Conservation (phyloP, 2,888 invertebrate genomes). For the Sarcophaga subvicina region DNA sequence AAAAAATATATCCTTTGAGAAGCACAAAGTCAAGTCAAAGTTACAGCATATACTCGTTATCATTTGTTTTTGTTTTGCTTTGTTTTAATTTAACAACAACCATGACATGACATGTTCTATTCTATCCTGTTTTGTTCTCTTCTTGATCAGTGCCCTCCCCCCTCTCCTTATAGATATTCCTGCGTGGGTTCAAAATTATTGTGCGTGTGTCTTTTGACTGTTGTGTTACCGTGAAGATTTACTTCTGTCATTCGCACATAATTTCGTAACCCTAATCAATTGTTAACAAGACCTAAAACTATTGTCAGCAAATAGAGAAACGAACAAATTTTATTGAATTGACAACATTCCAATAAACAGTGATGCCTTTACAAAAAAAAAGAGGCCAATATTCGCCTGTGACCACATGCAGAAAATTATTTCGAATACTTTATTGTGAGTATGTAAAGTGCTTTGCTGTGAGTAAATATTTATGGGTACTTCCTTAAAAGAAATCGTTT, state of each 20-base stretch:
- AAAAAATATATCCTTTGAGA: too few relatives aligned
- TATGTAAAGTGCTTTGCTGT: too few relatives aligned
- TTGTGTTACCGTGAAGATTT: constrained; percentile 28
- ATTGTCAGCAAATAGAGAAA: not conserved
- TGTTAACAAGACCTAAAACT: constrained; percentile 11
- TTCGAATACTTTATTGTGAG: too few relatives aligned
- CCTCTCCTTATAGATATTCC: not conserved
- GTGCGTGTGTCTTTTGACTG: not conserved
- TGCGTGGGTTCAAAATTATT: not conserved
- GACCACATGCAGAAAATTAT: too few relatives aligned
- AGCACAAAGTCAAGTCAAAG: not conserved
- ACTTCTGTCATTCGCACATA: constrained; percentile 54
- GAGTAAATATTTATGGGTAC: too few relatives aligned
- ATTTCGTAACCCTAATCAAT: constrained; percentile 55
- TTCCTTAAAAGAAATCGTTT: too few relatives aligned
- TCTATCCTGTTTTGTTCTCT: too few relatives aligned
- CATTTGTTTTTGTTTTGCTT: not conserved
- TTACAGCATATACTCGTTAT: not conserved
- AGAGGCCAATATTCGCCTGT: too few relatives aligned
- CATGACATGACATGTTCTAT: not conserved
- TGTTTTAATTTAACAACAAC: not conserved
- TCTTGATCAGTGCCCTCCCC: too few relatives aligned
- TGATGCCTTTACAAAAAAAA: too few relatives aligned
- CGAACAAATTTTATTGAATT: too few relatives aligned
- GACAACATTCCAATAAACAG: too few relatives aligned